phyloP scores from a whole-genome alignment of 2,888 invertebrate species.

The Amphimallon solstitiale region DNA sequence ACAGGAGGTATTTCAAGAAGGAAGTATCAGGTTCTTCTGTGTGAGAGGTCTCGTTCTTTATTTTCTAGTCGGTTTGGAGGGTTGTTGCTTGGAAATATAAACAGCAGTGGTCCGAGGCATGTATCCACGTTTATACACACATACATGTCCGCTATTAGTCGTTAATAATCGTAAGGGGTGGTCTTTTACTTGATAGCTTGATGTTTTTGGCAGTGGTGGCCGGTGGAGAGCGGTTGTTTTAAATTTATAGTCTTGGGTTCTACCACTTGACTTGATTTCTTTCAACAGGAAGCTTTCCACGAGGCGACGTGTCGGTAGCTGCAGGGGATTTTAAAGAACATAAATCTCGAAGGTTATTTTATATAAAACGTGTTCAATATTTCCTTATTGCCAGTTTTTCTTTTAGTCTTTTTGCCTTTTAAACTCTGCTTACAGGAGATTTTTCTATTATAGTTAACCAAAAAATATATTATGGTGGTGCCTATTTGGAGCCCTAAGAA shows the following conservation, averaged over 20 bases:
- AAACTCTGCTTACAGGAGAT: too few species aligned
- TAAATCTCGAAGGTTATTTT: too few species aligned
- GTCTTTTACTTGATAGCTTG: background rate
- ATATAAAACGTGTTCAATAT: too few species aligned
- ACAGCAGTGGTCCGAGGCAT: background rate
- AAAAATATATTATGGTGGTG: too few species aligned
- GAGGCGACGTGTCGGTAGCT: too few species aligned
- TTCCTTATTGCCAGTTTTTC: too few species aligned
- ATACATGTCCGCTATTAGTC: background rate
- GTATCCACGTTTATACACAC: background rate
- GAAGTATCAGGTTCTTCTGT: slow-evolving; percentile 8
- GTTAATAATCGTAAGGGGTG: slow-evolving; percentile 19
- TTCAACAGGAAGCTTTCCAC: background rate
- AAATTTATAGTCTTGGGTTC: slow-evolving; percentile 13
- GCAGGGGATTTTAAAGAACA: too few species aligned
- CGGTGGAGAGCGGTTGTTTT: slow-evolving; percentile 14
- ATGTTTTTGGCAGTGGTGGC: slow-evolving; percentile 9
- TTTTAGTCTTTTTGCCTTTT: too few species aligned
- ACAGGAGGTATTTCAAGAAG: slow-evolving; percentile 2
- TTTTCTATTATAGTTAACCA: too few species aligned
- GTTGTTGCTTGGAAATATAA: slow-evolving; percentile 6
- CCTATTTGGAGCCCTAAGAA: too few species aligned
- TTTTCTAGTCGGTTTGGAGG: background rate
- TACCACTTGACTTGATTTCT: slow-evolving; percentile 2
- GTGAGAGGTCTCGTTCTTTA: background rate